These are phyloP conservation scores for Eucera pruinosa DNA, from an alignment of 2,888 invertebrate species.

Conservation along the genomic window DNA sequence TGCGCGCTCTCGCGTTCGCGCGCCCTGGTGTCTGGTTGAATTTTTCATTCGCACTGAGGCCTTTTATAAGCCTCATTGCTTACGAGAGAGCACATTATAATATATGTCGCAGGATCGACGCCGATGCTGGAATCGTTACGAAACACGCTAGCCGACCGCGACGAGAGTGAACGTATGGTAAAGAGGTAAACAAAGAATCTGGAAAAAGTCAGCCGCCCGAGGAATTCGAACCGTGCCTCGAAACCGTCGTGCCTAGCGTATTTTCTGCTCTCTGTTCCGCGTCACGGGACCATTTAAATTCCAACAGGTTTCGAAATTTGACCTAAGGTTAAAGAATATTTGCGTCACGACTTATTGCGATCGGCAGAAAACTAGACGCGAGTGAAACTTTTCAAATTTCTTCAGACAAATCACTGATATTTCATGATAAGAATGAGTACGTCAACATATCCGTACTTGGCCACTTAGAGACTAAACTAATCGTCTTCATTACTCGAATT, in stretches of 20 bases:
- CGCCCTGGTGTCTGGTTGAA: conserved; percentile 36
- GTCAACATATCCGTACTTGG: too few species aligned
- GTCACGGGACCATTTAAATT: conserved; percentile 24
- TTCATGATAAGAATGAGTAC: not conserved
- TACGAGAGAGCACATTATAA: conserved; percentile 31
- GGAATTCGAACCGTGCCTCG: conserved; percentile 22
- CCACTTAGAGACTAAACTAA: too few species aligned
- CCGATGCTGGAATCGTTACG: conserved; percentile 47
- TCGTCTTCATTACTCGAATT: too few species aligned
- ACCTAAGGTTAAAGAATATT: conserved; percentile 9
- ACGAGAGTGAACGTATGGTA: conserved; percentile 42
- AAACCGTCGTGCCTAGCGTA: conserved; percentile 1
- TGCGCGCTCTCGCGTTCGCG: not conserved
- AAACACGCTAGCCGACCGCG: conserved; percentile 32
- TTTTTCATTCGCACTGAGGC: conserved; percentile 32
- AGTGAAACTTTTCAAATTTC: not conserved
- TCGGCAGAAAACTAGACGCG: too few species aligned
- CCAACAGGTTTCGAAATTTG: conserved; percentile 26
- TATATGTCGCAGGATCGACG: conserved; percentile 44
- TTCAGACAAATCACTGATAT: not conserved
- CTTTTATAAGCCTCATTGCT: conserved; percentile 13
- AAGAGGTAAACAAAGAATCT: conserved; percentile 55
- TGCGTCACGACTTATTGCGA: conserved; percentile 5
- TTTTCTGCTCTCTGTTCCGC: conserved; percentile 6
- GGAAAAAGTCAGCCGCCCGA: conserved; percentile 10